Evolutionary conservation across 1,140 invertebrate genomes (phyloP).

Genomic region (Eupristina koningsbergeri): DNA sequence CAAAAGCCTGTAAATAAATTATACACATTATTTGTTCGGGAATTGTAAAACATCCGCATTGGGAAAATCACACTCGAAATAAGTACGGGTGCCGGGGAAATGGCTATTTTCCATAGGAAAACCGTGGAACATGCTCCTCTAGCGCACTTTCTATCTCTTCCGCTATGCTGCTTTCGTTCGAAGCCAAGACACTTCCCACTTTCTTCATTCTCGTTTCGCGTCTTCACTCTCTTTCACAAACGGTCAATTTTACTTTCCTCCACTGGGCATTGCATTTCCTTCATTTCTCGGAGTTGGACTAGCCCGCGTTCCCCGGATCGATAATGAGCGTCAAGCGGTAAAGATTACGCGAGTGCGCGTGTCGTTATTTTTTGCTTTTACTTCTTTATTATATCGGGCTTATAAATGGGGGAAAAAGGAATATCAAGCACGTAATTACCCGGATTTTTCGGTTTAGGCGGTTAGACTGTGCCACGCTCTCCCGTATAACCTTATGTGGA

Average conservation of each 20-base stretch:
- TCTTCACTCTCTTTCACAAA: conserved; percentile 38
- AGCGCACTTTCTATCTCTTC: conserved; percentile 39
- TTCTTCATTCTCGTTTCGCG: conserved; percentile 36
- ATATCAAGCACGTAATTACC: conserved; percentile 4
- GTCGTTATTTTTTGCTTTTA: not conserved
- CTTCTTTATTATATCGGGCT: conserved; percentile 12
- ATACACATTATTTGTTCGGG: not conserved
- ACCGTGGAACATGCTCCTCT: conserved; percentile 15
- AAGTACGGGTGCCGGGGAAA: not conserved
- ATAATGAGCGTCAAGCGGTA: not conserved
- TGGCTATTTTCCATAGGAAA: not conserved
- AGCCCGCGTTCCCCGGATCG: too few species aligned
- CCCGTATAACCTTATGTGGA: conserved; percentile 35
- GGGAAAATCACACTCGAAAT: not conserved
- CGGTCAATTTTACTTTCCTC: conserved; percentile 35
- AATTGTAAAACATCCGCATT: conserved; percentile 2
- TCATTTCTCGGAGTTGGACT: not conserved
- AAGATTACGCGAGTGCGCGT: not conserved
- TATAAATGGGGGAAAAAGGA: not conserved
- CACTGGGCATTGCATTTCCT: not conserved
- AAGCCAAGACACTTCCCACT: conserved; percentile 21
- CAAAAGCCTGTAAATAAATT: not conserved
- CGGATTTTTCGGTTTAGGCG: conserved; percentile 11
- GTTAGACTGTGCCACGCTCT: conserved; percentile 3
- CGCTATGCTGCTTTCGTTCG: conserved; percentile 26